Conservation (phyloP, 2,113 vertebrate species). For the Centropristis striata region DNA sequence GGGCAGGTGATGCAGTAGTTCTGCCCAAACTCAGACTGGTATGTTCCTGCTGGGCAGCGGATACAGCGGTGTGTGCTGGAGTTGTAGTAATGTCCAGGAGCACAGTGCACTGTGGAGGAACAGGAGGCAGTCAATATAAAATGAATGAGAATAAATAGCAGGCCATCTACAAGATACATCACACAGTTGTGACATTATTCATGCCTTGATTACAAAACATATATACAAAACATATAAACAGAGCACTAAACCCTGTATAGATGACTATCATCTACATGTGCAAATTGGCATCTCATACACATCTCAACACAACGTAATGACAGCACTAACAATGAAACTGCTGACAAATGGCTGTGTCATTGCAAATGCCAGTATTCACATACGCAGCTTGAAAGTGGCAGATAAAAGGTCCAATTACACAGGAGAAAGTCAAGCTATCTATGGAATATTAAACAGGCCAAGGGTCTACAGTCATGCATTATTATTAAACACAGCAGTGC, state of each 20-base stretch:
- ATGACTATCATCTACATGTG: constrained; percentile 1
- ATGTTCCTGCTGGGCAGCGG: constrained; percentile 93
- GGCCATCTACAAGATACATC: background rate
- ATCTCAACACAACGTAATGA: background rate
- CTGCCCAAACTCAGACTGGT: constrained; percentile 95
- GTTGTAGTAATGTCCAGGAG: constrained; percentile 97
- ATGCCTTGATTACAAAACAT: background rate
- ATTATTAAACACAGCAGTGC: too few relatives aligned
- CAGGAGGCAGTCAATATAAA: constrained; percentile 10
- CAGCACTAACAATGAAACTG: constrained; percentile 3
- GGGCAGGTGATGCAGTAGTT: constrained; percentile 97
- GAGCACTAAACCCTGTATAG: background rate
- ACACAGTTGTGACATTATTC: constrained; percentile 18
- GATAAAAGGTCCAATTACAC: constrained; percentile 11
- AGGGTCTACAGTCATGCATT: too few relatives aligned
- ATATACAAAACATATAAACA: constrained; percentile 15
- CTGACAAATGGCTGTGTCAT: constrained; percentile 30
- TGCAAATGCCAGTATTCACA: constrained; percentile 7
- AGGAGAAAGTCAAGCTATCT: background rate
- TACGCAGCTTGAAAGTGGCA: background rate
- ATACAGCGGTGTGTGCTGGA: constrained; percentile 95
- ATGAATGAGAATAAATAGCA: constrained; percentile 10
- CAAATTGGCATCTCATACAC: background rate
- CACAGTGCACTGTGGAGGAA: constrained; percentile 90
- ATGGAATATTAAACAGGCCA: background rate